phyloP scores from a whole-genome alignment of 2,888 invertebrate genomes.

The Ochropleura leucogaster region DNA sequence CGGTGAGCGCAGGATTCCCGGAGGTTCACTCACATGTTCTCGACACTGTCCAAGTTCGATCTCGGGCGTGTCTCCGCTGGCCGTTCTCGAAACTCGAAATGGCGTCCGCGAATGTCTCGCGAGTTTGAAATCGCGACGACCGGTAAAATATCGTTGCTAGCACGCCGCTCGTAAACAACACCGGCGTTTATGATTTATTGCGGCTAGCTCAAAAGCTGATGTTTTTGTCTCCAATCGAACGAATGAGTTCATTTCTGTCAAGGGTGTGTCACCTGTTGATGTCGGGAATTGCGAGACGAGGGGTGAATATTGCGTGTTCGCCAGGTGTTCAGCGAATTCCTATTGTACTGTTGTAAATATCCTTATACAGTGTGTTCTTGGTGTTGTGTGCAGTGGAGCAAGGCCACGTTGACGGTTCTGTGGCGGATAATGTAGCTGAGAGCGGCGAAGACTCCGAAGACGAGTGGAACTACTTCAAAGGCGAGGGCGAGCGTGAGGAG shows the following conservation, averaged over 20 bases:
- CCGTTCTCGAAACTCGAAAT: conserved; percentile 87
- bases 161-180: conserved; percentile 70
- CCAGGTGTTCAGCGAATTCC: conserved; percentile 69
- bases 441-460: conserved; percentile 95
- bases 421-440: conserved; percentile 94
- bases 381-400: conserved; percentile 83
- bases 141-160: conserved; percentile 85
- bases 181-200: conserved; percentile 68
- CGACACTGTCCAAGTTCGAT: conserved; percentile 64
- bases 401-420: conserved; percentile 87
- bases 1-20: conserved; percentile 80
- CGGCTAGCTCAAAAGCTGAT: conserved; percentile 50
- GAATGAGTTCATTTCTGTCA: conserved; percentile 63
- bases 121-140: conserved; percentile 88
- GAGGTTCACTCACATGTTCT: conserved; percentile 72
- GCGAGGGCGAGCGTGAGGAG: conserved; percentile 92
- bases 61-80: conserved; percentile 82
- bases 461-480: conserved; percentile 96
- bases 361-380: conserved; percentile 69
- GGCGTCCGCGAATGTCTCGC: conserved; percentile 86
- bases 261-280: conserved; percentile 90
- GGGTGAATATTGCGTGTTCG: conserved; percentile 69
- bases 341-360: conserved; percentile 49
- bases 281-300: conserved; percentile 64
- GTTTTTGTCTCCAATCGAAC: conserved; percentile 60